These are phyloP conservation scores for Anniella stebbinsi DNA, from an alignment of 2,797 vertebrate species.

Conservation along the genomic window DNA sequence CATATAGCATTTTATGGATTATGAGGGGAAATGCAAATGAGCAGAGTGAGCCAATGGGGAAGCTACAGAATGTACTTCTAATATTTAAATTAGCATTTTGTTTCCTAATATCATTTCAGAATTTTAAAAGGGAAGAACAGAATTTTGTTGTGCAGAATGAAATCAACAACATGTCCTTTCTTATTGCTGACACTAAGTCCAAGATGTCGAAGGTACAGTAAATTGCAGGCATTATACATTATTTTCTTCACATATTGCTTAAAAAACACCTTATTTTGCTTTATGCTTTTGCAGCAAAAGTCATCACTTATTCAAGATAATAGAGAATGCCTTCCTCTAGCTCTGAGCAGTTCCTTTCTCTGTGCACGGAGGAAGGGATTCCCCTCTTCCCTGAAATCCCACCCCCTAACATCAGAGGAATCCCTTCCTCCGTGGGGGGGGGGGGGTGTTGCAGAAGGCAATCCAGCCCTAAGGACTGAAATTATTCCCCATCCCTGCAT, in stretches of 20 bases:
- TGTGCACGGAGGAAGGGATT: too few relatives aligned
- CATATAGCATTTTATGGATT: neutral
- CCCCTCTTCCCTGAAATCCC: too few relatives aligned
- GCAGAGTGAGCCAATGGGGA: neutral
- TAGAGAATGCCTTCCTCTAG: too few relatives aligned
- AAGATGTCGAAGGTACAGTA: conserved; percentile 94
- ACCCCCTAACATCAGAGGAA: too few relatives aligned
- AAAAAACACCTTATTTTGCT: neutral
- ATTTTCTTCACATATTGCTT: neutral
- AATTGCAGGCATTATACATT: neutral
- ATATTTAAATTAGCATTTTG: neutral
- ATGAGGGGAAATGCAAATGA: neutral
- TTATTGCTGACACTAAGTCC: conserved; percentile 95
- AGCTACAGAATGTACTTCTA: neutral
- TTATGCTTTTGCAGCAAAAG: neutral
- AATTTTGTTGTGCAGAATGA: conserved; percentile 98
- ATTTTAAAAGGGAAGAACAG: conserved; percentile 97
- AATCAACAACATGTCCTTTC: conserved; percentile 99
- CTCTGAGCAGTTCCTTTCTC: too few relatives aligned
- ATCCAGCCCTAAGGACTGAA: too few relatives aligned
- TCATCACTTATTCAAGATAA: too few relatives aligned
- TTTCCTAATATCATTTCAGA: conserved; percentile 79
- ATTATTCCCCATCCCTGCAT: too few relatives aligned
- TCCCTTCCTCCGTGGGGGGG: too few relatives aligned
- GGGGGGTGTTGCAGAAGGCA: too few relatives aligned